Evolutionary conservation across 1,140 invertebrate genomes (phyloP), one percentile per base, ranked within the genome.

Genomic region (Hyles euphorbiae): DNA sequence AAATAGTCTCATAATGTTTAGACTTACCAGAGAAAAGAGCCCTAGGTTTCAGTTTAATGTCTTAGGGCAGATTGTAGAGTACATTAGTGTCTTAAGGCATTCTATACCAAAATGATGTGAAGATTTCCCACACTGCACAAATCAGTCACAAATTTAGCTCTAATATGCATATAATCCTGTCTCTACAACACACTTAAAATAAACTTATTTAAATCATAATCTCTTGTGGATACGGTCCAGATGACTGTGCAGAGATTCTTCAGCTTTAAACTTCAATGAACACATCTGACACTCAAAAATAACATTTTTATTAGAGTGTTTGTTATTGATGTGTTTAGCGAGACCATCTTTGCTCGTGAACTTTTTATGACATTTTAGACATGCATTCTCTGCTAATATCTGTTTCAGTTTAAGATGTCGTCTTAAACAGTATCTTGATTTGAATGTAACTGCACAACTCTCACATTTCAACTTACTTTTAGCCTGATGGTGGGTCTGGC

Each of bases 391-490:
- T 0, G 71, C 70, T 46, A 88, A 34, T 1, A 72, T 43, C 58
- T 86, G 78, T 55, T 88, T 88, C 45, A 88, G 53, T 62, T 81
- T 84, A 58, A 86, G 63, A 70, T 88, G 86, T 10, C 83, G 59
- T 9, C 83, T 76, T 40, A 88, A 62, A 68, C 86, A 88, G 51
- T 87, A 84, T 0, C 82, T 60, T 0, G 86, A 88, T 56, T 87
- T 88, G 56, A 87, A 88, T 0, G 82, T 88, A 3, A 88, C 81
- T 0, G 81, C 66, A 53, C 86, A 88, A 0, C 72, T 67, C 5
- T 86, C 83, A 49, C 86, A 88, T 66, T 76, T 83, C 0, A 80
- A 85, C 56, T 86, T 87, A 11, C 76, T 86, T 53, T 77, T 83
- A 0, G 70, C 58, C 50, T 83, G 77, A 46, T 87, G 86, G n/a